Conservation (phyloP, 2,113 vertebrate species). For the Cygnus atratus region DNA sequence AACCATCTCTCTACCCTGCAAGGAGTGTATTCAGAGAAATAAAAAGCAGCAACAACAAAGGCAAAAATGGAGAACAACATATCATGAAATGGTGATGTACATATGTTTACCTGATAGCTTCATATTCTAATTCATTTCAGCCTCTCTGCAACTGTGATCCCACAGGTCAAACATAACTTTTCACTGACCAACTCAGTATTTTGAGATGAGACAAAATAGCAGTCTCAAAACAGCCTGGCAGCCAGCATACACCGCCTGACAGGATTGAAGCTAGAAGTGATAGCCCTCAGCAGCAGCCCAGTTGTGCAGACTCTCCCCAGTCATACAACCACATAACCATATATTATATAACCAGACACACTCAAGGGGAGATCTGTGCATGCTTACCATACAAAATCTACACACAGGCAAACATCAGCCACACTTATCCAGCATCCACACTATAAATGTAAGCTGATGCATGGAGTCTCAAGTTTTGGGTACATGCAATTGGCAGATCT, state of each 20-base stretch:
- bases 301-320: rapidly evolving
- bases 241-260: rapidly evolving
- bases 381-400: background rate
- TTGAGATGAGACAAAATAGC: background rate
- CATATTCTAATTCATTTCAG: background rate
- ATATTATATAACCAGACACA: rapidly evolving
- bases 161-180: background rate
- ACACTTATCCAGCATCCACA: background rate
- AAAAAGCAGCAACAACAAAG: background rate
- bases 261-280: background rate
- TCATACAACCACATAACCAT: rapidly evolving
- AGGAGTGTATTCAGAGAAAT: background rate
- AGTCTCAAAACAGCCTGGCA: background rate
- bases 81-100: background rate
- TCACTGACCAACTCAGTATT: background rate
- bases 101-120: background rate
- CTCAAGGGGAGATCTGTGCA: background rate
- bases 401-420: rapidly evolving
- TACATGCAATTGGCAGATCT: background rate
- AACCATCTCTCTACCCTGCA: background rate
- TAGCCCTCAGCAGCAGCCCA: background rate
- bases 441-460: rapidly evolving
- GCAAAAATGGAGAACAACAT: background rate
- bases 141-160: background rate
- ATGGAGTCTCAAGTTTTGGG: background rate